phyloP scores from a whole-genome alignment of 2,888 invertebrate genomes.

The Pedicia rivosa region DNA sequence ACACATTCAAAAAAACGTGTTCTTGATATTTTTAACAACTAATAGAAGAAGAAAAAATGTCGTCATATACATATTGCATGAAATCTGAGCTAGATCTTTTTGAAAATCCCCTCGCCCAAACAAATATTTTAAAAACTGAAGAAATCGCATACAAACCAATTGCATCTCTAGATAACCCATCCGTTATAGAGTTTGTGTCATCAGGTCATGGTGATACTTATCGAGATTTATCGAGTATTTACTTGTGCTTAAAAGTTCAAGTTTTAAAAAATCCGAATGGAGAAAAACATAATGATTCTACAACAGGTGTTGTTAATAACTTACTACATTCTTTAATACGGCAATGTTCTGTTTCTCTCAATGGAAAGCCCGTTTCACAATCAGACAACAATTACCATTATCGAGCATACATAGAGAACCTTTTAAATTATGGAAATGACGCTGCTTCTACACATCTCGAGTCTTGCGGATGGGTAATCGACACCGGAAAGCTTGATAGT shows the following conservation, averaged over 20 bases:
- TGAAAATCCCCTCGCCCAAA: neutral
- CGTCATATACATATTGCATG: neutral
- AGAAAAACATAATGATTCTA: too few relatives aligned
- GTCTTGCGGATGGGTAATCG: neutral
- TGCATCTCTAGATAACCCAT: neutral
- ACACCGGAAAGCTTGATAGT: too few relatives aligned
- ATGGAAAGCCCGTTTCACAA: constrained; percentile 7
- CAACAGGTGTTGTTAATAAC: constrained; percentile 5
- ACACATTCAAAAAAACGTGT: too few relatives aligned
- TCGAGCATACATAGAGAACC: constrained; percentile 5
- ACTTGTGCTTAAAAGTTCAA: constrained; percentile 1
- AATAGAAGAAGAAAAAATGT: too few relatives aligned
- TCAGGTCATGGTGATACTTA: constrained; percentile 5
- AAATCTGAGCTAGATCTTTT: constrained; percentile 4
- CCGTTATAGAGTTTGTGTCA: constrained; percentile 6
- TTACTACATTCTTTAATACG: constrained; percentile 5
- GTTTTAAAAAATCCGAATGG: neutral
- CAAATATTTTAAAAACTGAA: constrained; percentile 1
- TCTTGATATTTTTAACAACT: too few relatives aligned
- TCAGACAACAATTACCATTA: constrained; percentile 6
- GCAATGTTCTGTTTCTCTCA: constrained; percentile 6
- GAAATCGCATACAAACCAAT: constrained; percentile 1
- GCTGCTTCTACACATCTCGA: constrained; percentile 5
- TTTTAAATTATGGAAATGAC: constrained; percentile 6
- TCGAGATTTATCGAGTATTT: constrained; percentile 3